Percentiles rank a stretch among this genome's conserved stretches.
Conservation (phyloP, 2,888 invertebrate species). For the Sarcophaga variegata region DNA sequence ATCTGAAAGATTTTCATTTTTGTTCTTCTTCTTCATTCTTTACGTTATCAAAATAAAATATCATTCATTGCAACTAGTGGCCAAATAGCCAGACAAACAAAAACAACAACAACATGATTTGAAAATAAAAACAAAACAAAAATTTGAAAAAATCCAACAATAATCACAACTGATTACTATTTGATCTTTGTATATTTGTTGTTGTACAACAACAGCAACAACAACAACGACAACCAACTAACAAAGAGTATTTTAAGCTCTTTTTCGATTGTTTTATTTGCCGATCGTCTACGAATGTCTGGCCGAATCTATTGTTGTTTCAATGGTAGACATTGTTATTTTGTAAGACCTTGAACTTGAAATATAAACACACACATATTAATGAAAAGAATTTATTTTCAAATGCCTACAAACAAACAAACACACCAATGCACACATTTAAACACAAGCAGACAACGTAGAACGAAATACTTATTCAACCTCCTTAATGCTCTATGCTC, state of each 20-base stretch:
- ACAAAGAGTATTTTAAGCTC: conserved; percentile 39
- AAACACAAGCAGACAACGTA: conserved; percentile 1
- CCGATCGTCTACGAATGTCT: conserved; percentile 64
- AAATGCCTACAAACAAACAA: background rate
- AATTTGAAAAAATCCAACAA: conserved; percentile 3
- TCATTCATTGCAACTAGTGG: conserved; percentile 36
- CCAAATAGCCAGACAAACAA: conserved; percentile 19
- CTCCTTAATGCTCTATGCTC: background rate
- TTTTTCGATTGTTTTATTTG: conserved; percentile 47
- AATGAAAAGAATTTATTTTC: conserved; percentile 46
- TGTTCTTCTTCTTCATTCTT: background rate
- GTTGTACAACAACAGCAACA: conserved; percentile 27
- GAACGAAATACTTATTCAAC: no score
- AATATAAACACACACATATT: conserved; percentile 70
- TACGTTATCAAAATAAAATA: conserved; percentile 7
- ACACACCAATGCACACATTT: background rate
- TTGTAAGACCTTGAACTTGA: conserved; percentile 80
- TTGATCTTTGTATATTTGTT: conserved; percentile 49
- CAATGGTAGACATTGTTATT: conserved; percentile 69
- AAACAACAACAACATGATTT: background rate
- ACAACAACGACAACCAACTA: background rate
- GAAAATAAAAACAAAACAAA: conserved; percentile 9
- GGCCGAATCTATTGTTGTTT: conserved; percentile 65
- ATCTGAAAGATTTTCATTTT: background rate
- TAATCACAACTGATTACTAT: conserved; percentile 31